Percentiles rank a stretch among this genome's conserved stretches.
These are phyloP conservation scores for Grantiella picta DNA, from an alignment of 2,113 vertebrate species.

Conservation along the genomic window DNA sequence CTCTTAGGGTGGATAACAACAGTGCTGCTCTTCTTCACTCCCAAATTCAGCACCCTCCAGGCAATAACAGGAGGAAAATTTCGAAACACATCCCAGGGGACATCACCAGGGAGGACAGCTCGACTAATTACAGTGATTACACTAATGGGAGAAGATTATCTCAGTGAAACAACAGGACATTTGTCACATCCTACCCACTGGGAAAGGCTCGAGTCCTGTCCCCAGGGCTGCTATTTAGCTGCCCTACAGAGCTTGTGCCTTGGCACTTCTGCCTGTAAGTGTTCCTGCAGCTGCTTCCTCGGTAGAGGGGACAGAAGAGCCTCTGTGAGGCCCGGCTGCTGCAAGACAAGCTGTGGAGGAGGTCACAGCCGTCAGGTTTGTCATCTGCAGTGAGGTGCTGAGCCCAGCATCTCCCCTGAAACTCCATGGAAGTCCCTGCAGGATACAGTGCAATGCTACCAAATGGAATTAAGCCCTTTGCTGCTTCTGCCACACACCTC, in stretches of 20 bases:
- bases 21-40: not conserved
- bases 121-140: not conserved
- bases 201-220: not conserved
- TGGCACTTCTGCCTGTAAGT: not conserved
- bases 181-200: not conserved
- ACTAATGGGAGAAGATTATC: not conserved
- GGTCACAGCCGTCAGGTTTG: not conserved
- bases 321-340: not conserved
- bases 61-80: not conserved
- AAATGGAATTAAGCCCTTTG: not conserved
- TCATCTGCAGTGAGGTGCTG: not conserved
- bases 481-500: not conserved
- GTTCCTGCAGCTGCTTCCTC: not conserved
- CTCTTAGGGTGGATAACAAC: not conserved
- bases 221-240: not conserved
- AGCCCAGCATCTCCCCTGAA: not conserved
- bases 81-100: not conserved
- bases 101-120: not conserved
- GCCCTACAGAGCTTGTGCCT: not conserved
- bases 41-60: not conserved
- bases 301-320: not conserved
- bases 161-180: conserved; percentile 12
- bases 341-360: not conserved
- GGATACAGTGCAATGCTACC: not conserved
- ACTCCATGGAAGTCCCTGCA: not conserved